Base-by-base conservation (phyloP, 2,797 vertebrate species). In the Corythornis leucogaster region DNA sequence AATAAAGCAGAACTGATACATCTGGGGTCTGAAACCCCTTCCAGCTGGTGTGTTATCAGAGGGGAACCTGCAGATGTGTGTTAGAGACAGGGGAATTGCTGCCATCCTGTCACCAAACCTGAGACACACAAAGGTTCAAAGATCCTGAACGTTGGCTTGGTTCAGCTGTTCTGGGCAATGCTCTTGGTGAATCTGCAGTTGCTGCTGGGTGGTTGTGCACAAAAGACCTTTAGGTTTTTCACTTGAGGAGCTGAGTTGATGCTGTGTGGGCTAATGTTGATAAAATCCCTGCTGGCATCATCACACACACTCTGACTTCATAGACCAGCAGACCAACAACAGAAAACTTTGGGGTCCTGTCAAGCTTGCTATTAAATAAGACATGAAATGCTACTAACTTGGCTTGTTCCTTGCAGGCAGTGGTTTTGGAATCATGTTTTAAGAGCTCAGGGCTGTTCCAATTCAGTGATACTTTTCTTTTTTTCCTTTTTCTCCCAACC, bases 401-500 rank as follows among this genome's bases (percentile, higher is more conserved):
- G 7, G 33, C 80, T 55, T 43, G 11, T 76, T 77, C 40, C 53
- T 83, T 69, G 38, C 15, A 28, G 48, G 73, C 38, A 35, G 6
- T 68, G 25, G 7, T 8, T 81, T 88, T 85, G 19, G 38, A 77
- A 24, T 66, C 3, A 9, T 50, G 43, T 84, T 84, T 78, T 80
- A 80, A 91, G 43, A 90, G 33, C 46, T 88, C 57, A 89, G 79
- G 43, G 12, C 51, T 90, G n/a, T 85, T 93, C 81, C 90, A 80
- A 80, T 76, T 67, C 5, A 15, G n/a, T 82, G 42, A 90, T 86
- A 59, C 25, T 50, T 89, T 95, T 73, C 59, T 92, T 95, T 92
- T 92, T 66, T 35, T 58, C 66, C 2, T 63, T 86, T 93, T 96
- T 74, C 80, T 94, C 86, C 90, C 31, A 92, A 96, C 90, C 97